Percentiles rank a stretch among this genome's conserved stretches.
Evolutionary conservation across 92 coral and sea anemone genomes (phyloP).

Genomic region (Porites divaricata): DNA sequence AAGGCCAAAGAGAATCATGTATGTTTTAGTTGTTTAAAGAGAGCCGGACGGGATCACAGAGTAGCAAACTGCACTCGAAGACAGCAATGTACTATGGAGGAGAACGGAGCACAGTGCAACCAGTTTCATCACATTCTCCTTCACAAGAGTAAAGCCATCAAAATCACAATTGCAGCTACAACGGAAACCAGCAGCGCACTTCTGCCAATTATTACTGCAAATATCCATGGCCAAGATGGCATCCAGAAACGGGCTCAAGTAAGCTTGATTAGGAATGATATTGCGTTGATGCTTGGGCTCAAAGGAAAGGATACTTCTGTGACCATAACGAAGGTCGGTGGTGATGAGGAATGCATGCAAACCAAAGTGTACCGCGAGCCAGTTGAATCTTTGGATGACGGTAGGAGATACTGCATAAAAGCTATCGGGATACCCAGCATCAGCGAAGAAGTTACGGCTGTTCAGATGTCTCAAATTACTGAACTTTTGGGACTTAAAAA

Average conservation of each 20-base stretch:
- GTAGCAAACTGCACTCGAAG: constrained; percentile 54
- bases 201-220: constrained; percentile 59
- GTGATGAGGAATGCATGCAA: constrained; percentile 46
- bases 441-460: constrained; percentile 44
- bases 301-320: constrained; percentile 45
- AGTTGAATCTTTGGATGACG: constrained; percentile 31
- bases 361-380: constrained; percentile 53
- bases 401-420: constrained; percentile 24
- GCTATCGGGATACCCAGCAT: constrained; percentile 62
- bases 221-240: constrained; percentile 22
- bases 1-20: constrained; percentile 65
- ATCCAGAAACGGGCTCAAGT: constrained; percentile 23
- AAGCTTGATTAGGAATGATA: too few relatives aligned
- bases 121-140: constrained; percentile 36
- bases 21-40: constrained; percentile 68
- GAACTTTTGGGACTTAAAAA: constrained; percentile 42
- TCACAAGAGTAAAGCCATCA: constrained; percentile 33
- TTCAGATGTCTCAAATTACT: constrained; percentile 4
- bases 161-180: constrained; percentile 20
- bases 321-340: constrained; percentile 57
- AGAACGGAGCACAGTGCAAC: constrained; percentile 30
- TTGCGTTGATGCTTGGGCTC: constrained; percentile 56
- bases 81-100: constrained; percentile 54
- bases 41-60: constrained; percentile 57
- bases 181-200: constrained; percentile 29